phyloP scores from a whole-genome alignment of 2,888 invertebrate species.

The Napeogenes sylphis region DNA sequence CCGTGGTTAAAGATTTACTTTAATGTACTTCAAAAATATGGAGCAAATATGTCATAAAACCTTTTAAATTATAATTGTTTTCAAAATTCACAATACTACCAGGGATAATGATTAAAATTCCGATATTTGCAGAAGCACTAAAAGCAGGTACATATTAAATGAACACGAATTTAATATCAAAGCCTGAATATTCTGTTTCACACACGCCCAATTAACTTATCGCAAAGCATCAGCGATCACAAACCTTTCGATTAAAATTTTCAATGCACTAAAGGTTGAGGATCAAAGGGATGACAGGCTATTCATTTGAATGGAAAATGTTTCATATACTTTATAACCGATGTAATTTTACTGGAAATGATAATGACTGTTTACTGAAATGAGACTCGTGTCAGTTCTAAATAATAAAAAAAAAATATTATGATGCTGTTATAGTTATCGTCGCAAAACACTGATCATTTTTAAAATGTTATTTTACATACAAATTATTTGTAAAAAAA shows the following conservation, averaged over 20 bases:
- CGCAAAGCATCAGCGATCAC: conserved; percentile 51
- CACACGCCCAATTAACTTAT: conserved; percentile 60
- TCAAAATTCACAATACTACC: not conserved
- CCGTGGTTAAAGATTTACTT: no score
- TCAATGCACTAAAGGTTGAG: conserved; percentile 56
- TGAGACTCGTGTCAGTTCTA: no score
- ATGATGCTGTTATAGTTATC: no score
- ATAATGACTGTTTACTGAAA: not conserved
- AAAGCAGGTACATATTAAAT: conserved; percentile 7
- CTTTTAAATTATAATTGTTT: not conserved
- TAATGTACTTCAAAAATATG: no score
- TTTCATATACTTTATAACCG: conserved; percentile 33
- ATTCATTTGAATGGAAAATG: conserved; percentile 61
- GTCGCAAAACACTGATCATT: no score
- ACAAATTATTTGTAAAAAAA: no score
- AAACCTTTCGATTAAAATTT: conserved; percentile 56
- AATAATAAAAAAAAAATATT: no score
- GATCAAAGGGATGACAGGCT: conserved; percentile 64
- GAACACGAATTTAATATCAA: conserved; percentile 40
- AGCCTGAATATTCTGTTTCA: conserved; percentile 57
- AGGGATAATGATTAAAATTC: not conserved
- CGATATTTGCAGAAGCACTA: conserved; percentile 2
- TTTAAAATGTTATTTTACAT: no score
- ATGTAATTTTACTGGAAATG: conserved; percentile 26
- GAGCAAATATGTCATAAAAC: no score